These are phyloP conservation scores for Fulmarus glacialis DNA, from an alignment of 2,113 vertebrate genomes.

Conservation along the genomic window DNA sequence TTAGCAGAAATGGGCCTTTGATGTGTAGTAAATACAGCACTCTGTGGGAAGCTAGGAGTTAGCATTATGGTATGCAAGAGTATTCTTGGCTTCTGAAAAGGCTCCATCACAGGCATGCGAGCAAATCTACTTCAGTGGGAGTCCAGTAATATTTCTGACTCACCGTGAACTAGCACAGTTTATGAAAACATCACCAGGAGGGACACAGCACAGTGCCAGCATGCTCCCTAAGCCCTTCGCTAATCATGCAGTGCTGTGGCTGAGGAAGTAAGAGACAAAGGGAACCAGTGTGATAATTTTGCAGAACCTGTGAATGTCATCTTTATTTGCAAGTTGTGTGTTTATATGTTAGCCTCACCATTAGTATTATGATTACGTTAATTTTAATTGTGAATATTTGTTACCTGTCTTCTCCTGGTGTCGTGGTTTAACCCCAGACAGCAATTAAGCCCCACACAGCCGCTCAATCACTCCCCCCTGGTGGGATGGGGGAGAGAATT, in stretches of 20 bases:
- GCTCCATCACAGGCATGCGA: neutral
- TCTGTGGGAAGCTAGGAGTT: conserved; percentile 21
- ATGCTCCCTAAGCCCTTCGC: neutral
- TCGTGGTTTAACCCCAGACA: too few species aligned
- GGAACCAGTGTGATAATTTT: neutral
- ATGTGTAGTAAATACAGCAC: conserved; percentile 21
- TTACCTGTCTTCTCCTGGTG: neutral
- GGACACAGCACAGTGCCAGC: neutral
- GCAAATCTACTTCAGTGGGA: neutral
- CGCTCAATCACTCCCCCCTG: too few species aligned
- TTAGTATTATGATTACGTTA: neutral
- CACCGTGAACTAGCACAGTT: neutral
- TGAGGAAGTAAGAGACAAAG: neutral
- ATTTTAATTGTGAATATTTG: neutral
- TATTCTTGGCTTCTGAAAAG: conserved; percentile 36
- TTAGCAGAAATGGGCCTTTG: conserved; percentile 31
- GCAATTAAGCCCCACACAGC: too few species aligned
- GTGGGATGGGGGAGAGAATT: too few species aligned
- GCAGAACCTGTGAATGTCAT: neutral
- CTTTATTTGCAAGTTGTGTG: neutral
- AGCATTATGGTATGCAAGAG: neutral
- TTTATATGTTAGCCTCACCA: neutral
- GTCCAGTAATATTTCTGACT: conserved; percentile 6
- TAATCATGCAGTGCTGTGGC: neutral
- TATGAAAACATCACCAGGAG: neutral